These are phyloP conservation scores for Geotrypetes seraphini DNA, from an alignment of 2,797 vertebrate species.

Conservation along the genomic window DNA sequence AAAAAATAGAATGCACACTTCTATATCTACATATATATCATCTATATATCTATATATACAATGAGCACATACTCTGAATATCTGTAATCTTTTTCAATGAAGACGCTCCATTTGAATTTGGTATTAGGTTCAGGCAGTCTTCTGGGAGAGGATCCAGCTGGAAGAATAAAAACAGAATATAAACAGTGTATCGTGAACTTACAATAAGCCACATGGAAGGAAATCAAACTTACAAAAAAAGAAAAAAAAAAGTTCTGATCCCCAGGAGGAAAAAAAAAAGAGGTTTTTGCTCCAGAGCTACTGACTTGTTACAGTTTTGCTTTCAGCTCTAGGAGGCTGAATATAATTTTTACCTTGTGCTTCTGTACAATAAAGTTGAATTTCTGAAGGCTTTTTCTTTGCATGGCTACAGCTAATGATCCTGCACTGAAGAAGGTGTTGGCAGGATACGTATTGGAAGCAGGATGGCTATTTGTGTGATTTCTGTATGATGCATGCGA, in stretches of 20 bases:
- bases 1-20: too few species aligned
- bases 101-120: conserved; percentile 51
- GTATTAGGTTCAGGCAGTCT: conserved; percentile 49
- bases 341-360: conserved; percentile 37
- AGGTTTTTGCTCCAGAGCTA: conserved; percentile 17
- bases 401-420: conserved; percentile 47
- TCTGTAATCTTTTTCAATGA: conserved; percentile 60
- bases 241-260: conserved; percentile 23
- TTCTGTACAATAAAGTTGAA: conserved; percentile 51
- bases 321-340: conserved; percentile 32
- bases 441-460: conserved; percentile 52
- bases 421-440: conserved; percentile 54
- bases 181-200: conserved; percentile 19
- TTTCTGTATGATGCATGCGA: conserved; percentile 47
- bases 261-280: conserved; percentile 15
- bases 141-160: conserved; percentile 58
- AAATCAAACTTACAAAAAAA: conserved; percentile 21
- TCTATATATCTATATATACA: too few species aligned
- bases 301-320: conserved; percentile 26
- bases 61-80: conserved; percentile 61
- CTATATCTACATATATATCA: too few species aligned
- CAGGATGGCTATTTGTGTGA: conserved; percentile 51
- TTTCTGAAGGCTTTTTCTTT: conserved; percentile 54
- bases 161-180: conserved; percentile 39
- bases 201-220: conserved; percentile 27